Percentiles rank a stretch among this genome's conserved stretches.
Conservation (phyloP, 1,140 invertebrate species). For the Trachelipus rathkii region DNA sequence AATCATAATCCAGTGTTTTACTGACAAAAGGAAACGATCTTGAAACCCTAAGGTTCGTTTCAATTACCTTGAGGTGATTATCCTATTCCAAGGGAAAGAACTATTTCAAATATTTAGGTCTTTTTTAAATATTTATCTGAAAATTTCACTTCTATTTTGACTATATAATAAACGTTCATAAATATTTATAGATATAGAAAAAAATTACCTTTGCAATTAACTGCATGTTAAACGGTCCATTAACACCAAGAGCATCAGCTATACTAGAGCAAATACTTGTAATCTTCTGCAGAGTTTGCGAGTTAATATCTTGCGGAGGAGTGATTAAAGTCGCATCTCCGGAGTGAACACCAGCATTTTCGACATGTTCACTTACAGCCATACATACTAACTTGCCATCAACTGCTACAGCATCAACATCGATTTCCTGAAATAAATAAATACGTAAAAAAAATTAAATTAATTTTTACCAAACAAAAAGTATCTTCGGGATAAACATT, state of each 20-base stretch:
- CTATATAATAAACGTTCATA: neutral
- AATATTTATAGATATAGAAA: conserved; percentile 16
- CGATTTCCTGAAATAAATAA: conserved; percentile 77
- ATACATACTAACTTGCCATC: conserved; percentile 89
- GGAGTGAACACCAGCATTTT: conserved; percentile 98
- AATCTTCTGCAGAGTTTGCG: conserved; percentile 86
- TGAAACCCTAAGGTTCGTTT: conserved; percentile 96
- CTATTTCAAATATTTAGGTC: no score
- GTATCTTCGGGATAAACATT: no score
- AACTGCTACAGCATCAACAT: conserved; percentile 94
- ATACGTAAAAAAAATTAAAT: no score
- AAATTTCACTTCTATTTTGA: no score
- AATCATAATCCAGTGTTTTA: conserved; percentile 94
- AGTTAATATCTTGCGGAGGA: conserved; percentile 88
- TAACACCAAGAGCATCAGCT: conserved; percentile 83
- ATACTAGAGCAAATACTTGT: conserved; percentile 81
- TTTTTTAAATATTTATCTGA: no score
- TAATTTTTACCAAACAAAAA: no score
- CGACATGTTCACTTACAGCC: conserved; percentile 97
- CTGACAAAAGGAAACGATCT: conserved; percentile 98
- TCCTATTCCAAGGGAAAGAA: conserved; percentile 58
- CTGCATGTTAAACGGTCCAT: conserved; percentile 98
- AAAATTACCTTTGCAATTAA: conserved; percentile 85
- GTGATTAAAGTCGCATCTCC: conserved; percentile 98
- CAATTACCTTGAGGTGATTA: conserved; percentile 96